These are phyloP conservation scores for Ctenosaura bakeri DNA, from an alignment of 2,797 vertebrate genomes.

Conservation along the genomic window DNA sequence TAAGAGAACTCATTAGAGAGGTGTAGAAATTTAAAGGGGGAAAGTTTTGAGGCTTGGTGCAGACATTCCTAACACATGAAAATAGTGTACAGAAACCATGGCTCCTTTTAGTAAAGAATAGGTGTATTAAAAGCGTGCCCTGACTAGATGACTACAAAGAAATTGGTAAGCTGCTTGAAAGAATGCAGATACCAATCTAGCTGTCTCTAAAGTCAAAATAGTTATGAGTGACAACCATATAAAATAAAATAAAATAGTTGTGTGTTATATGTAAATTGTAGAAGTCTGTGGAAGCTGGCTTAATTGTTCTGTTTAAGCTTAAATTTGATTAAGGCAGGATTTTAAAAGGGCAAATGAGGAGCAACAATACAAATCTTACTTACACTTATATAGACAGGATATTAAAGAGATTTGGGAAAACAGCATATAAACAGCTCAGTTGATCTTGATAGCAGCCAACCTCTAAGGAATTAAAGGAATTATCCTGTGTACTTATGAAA, in stretches of 20 bases:
- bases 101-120: too few relatives aligned
- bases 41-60: not conserved
- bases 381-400: slow-evolving; percentile 17
- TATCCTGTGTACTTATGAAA: slow-evolving; percentile 24
- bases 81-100: not conserved
- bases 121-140: not conserved
- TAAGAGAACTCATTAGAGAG: not conserved
- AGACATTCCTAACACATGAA: not conserved
- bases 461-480: slow-evolving; percentile 38
- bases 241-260: not conserved
- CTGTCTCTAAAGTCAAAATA: not conserved
- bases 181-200: not conserved
- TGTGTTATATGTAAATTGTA: not conserved
- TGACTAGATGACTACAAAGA: not conserved
- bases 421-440: slow-evolving; percentile 14
- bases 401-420: slow-evolving; percentile 10
- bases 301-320: not conserved
- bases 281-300: not conserved
- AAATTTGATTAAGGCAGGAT: slow-evolving; percentile 14
- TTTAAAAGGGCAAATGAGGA: slow-evolving; percentile 21
- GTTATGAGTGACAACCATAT: not conserved
- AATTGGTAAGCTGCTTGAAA: not conserved
- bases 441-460: slow-evolving; percentile 32
- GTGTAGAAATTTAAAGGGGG: not conserved
- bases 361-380: slow-evolving; percentile 17